Conservation (phyloP, 2,888 invertebrate genomes). For the Netelia melanura region DNA sequence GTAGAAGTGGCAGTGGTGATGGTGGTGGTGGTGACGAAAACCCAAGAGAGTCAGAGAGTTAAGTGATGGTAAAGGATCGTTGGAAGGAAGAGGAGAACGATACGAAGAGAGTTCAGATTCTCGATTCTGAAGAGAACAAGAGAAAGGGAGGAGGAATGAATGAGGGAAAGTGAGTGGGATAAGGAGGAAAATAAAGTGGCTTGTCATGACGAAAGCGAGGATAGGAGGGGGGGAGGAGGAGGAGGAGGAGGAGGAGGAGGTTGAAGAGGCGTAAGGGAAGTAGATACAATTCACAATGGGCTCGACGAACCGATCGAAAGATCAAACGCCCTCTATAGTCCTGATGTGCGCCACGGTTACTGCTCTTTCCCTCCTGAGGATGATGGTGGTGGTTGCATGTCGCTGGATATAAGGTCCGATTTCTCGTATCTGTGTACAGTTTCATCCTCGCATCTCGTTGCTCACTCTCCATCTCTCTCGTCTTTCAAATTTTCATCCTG, state of each 20-base stretch:
- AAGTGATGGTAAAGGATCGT: slow-evolving; percentile 2
- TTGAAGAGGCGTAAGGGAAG: slow-evolving; percentile 78
- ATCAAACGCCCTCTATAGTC: slow-evolving; percentile 80
- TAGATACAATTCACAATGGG: slow-evolving; percentile 83
- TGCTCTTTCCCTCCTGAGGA: slow-evolving; percentile 22
- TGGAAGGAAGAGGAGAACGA: not conserved
- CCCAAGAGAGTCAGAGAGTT: slow-evolving; percentile 71
- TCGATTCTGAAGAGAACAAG: slow-evolving; percentile 45
- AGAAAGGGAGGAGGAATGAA: slow-evolving; percentile 22
- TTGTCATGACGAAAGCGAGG: slow-evolving; percentile 39
- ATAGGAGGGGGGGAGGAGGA: slow-evolving; percentile 51
- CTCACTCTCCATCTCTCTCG: not conserved
- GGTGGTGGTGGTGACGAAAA: slow-evolving; percentile 53
- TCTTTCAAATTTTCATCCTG: not conserved
- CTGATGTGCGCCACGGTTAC: slow-evolving; percentile 70
- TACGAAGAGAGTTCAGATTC: slow-evolving; percentile 25
- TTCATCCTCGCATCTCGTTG: not conserved
- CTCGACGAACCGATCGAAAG: slow-evolving; percentile 83
- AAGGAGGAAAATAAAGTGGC: slow-evolving; percentile 58
- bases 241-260: slow-evolving; percentile 56
- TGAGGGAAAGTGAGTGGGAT: slow-evolving; percentile 64
- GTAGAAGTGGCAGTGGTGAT: slow-evolving; percentile 63
- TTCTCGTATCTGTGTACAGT: not conserved
- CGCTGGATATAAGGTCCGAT: not conserved
- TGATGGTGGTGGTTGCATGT: slow-evolving; percentile 1